Evolutionary conservation across 2,888 invertebrate genomes (phyloP).

Genomic region (Parnassius mnemosyne): DNA sequence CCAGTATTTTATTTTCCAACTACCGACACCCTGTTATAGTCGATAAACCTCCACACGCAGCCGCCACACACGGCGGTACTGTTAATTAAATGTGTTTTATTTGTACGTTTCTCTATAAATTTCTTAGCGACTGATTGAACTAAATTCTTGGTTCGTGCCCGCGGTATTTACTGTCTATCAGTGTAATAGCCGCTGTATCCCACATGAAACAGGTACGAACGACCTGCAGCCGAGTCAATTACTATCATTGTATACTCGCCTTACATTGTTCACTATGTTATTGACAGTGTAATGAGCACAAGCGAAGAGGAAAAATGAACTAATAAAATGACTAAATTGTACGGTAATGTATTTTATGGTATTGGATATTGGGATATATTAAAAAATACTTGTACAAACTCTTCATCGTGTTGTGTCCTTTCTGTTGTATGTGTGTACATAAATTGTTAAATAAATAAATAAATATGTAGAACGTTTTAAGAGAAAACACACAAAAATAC

Average conservation of each 20-base stretch:
- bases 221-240: constrained; percentile 17
- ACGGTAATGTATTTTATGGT: background rate
- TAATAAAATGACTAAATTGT: background rate
- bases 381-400: too few species aligned
- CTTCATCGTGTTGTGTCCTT: too few species aligned
- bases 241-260: constrained; percentile 17
- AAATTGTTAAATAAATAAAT: too few species aligned
- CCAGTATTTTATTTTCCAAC: too few species aligned
- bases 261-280: constrained; percentile 22
- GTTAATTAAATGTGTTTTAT: too few species aligned
- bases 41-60: too few species aligned
- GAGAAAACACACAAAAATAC: too few species aligned
- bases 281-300: constrained; percentile 16
- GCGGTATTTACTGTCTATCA: constrained; percentile 19
- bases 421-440: too few species aligned
- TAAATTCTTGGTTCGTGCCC: background rate
- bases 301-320: background rate
- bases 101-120: background rate
- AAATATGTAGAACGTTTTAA: too few species aligned
- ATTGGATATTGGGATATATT: too few species aligned
- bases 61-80: too few species aligned
- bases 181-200: constrained; percentile 9
- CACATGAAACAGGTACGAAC: constrained; percentile 5
- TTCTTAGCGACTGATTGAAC: constrained; percentile 2
- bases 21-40: too few species aligned